Evolutionary conservation across 2,888 invertebrate genomes (phyloP).

Genomic region (Apamea monoglypha): DNA sequence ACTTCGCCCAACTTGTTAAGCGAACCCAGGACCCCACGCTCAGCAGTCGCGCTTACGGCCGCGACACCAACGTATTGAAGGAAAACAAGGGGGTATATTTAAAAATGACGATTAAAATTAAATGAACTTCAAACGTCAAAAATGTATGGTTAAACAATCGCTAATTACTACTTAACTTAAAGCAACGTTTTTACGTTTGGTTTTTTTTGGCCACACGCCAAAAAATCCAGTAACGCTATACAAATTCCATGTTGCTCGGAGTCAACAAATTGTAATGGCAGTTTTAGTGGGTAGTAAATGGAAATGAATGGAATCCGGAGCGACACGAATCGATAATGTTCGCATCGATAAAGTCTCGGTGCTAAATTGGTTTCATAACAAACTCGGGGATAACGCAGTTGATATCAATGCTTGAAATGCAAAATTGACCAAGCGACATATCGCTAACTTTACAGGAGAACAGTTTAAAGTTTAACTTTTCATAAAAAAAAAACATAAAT

Average conservation of each 20-base stretch:
- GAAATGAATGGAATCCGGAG: constrained; percentile 40
- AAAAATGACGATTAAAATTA: too few species aligned
- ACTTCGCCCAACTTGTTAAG: background rate
- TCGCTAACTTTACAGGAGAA: background rate
- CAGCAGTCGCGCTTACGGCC: background rate
- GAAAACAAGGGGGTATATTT: too few species aligned
- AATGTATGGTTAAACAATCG: background rate
- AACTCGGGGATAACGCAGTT: constrained; percentile 15
- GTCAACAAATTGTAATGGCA: constrained; percentile 41
- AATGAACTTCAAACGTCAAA: background rate
- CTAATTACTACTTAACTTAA: background rate
- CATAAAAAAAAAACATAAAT: background rate
- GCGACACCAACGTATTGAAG: background rate
- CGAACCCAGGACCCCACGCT: background rate
- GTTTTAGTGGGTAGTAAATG: constrained; percentile 37
- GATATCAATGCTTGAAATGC: background rate
- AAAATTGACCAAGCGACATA: background rate
- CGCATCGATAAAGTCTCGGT: constrained; percentile 34
- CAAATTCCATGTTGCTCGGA: constrained; percentile 14
- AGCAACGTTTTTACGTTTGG: too few species aligned
- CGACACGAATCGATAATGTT: constrained; percentile 48
- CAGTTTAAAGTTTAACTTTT: background rate
- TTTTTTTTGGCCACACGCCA: background rate
- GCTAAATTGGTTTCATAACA: constrained; percentile 21
- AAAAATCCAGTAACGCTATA: background rate